Evolutionary conservation across 2,113 vertebrate genomes (phyloP).

Genomic region (Hippocampus guttulatus): DNA sequence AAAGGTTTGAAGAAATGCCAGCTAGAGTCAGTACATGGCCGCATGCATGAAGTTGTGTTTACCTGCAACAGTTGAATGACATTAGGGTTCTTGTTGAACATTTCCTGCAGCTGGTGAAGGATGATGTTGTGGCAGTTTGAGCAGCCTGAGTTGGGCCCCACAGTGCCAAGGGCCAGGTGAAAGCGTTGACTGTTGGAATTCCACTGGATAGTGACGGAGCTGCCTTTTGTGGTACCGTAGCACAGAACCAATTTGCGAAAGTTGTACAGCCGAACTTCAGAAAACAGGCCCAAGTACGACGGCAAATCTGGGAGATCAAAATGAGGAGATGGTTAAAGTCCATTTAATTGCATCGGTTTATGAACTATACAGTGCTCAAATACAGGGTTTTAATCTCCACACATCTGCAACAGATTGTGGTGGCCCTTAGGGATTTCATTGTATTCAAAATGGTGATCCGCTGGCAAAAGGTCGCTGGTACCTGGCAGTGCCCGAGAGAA

Average conservation of each 20-base stretch:
- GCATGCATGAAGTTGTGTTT: background rate
- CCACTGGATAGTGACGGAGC: constrained; percentile 98
- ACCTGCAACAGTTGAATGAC: constrained; percentile 95
- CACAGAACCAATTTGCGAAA: constrained; percentile 96
- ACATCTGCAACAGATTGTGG: background rate
- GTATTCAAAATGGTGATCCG: background rate
- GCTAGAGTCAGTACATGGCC: background rate
- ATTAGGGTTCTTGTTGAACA: constrained; percentile 96
- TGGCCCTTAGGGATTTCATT: background rate
- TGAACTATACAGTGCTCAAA: background rate
- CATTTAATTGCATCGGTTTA: background rate
- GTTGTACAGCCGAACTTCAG: constrained; percentile 95
- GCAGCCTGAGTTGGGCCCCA: constrained; percentile 97
- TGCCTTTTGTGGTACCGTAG: constrained; percentile 94
- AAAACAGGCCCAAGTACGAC: constrained; percentile 87
- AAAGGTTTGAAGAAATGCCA: background rate
- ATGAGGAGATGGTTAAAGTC: background rate
- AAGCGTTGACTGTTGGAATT: constrained; percentile 89
- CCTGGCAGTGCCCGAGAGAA: constrained; percentile 89
- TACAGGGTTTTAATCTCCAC: background rate
- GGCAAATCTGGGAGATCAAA: constrained; percentile 81
- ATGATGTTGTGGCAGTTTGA: constrained; percentile 99
- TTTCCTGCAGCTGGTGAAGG: constrained; percentile 97
- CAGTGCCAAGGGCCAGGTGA: constrained; percentile 93
- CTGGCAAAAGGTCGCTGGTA: constrained; percentile 35